Conservation (phyloP, 2,888 invertebrate genomes). For the Metopia argyrocephala region DNA sequence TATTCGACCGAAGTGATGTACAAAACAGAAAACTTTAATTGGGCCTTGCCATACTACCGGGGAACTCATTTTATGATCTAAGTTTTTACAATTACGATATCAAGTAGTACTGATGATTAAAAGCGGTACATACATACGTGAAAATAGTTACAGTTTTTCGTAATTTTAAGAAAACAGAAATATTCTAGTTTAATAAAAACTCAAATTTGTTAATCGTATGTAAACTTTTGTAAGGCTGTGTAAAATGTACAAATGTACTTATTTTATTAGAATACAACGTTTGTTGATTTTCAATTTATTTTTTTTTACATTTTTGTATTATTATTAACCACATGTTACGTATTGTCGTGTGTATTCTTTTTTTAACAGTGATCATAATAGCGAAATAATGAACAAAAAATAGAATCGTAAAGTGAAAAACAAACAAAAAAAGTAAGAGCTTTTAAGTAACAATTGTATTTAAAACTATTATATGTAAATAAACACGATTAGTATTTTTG, state of each 20-base stretch:
- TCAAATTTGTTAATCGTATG: too few species aligned
- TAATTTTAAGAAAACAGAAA: too few species aligned
- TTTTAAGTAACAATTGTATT: conserved; percentile 41
- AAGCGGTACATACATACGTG: too few species aligned
- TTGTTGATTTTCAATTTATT: neutral
- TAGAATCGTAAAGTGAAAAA: conserved; percentile 21
- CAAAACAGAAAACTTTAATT: too few species aligned
- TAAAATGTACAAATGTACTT: neutral
- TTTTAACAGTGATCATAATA: conserved; percentile 4
- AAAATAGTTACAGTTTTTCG: too few species aligned
- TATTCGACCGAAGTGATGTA: too few species aligned
- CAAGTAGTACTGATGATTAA: too few species aligned
- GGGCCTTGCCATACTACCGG: too few species aligned
- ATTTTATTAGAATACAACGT: neutral
- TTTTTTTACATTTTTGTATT: neutral
- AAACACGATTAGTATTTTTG: conserved; percentile 44
- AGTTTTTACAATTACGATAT: too few species aligned
- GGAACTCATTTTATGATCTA: too few species aligned
- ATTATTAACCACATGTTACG: conserved; percentile 39
- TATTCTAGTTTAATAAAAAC: too few species aligned
- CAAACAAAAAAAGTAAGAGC: conserved; percentile 20
- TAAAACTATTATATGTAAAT: conserved; percentile 48
- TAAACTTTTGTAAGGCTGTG: too few species aligned
- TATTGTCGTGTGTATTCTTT: conserved; percentile 14
- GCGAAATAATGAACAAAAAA: conserved; percentile 26